Percentiles rank a stretch among this genome's conserved stretches.
phyloP scores from a whole-genome alignment of 2,797 vertebrate genomes.

The Spinus olivaceus region DNA sequence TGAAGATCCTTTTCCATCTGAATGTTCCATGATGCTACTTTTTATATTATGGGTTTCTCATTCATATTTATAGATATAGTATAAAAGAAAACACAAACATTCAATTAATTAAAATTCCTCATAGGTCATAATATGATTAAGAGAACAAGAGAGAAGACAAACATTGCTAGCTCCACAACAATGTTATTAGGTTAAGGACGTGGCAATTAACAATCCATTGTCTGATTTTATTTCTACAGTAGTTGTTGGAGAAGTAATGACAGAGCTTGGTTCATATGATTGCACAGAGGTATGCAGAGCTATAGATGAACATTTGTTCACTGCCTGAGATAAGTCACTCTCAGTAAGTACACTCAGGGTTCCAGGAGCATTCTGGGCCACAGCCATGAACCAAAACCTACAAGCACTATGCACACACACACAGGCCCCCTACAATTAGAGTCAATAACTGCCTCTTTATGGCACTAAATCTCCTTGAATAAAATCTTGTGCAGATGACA shows the following conservation, averaged over 20 bases:
- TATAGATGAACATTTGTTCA: neutral
- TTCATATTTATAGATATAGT: neutral
- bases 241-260: neutral
- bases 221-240: neutral
- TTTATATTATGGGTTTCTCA: neutral
- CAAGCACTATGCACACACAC: rapidly evolving
- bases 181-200: neutral
- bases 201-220: neutral
- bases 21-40: neutral
- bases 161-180: neutral
- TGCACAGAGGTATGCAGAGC: neutral
- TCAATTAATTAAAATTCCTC: neutral
- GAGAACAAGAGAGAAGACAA: neutral
- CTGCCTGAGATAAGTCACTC: neutral
- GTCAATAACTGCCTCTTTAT: neutral
- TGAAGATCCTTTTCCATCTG: neutral
- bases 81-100: neutral
- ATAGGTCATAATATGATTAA: neutral
- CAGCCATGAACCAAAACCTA: neutral
- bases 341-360: neutral
- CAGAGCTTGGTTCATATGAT: neutral
- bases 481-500: neutral
- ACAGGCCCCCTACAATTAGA: neutral
- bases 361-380: neutral
- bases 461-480: neutral